Base-by-base conservation (phyloP, 2,888 invertebrate genomes). In the Papilio elwesi region DNA sequence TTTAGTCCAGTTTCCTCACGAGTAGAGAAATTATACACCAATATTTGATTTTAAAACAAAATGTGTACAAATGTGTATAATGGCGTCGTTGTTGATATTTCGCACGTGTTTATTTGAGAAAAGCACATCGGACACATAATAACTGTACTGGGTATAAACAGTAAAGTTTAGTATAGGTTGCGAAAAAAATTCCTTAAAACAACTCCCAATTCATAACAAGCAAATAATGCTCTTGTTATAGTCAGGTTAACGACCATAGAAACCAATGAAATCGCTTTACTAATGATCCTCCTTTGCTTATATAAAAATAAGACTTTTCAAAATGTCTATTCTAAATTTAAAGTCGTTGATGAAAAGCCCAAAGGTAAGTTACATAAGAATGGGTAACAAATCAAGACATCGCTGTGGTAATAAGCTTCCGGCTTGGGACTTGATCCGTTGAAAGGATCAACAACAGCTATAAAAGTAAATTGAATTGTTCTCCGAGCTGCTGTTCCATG, bases 381-480 rank as follows among this genome's bases (percentile, higher is more conserved):
- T 15, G 16, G 48, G 16, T 48, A 63, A 63, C 63, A 63, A 63
- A 63, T 63, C 48, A 63, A 47, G 63, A 48, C 63, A 63, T 63
- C 48, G 48, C 47, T 63, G 63, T 63, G 43, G 63, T 63, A 63
- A 63, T 63, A 63, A 63, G 47, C 63, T 48, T 63, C 63, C 63
- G 63, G 47, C 63, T 63, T 15, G 63, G 63, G 47, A 47, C 63
- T 47, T 63, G 63, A 63, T 63, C 63, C 63, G 48, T 47, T 63
- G 48, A 63, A 63, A 63, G 63, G 63, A 63, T 63, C 63, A 63
- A 63, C 63, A 63, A 63, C 63, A 63, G 63, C 63, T 63, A 63
- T 63, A 63, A 63, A 63, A 59, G 48, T 63, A 63, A 63, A 63
- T 63, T 63, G 63, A 63, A 63, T 63, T 48, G 63, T 63, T 48